A percentile compares a stretch with the other conserved stretches of the same genome.
These are phyloP conservation scores for Trachymyrmex septentrionalis DNA, from an alignment of 1,140 invertebrate species.

Conservation along the genomic window DNA sequence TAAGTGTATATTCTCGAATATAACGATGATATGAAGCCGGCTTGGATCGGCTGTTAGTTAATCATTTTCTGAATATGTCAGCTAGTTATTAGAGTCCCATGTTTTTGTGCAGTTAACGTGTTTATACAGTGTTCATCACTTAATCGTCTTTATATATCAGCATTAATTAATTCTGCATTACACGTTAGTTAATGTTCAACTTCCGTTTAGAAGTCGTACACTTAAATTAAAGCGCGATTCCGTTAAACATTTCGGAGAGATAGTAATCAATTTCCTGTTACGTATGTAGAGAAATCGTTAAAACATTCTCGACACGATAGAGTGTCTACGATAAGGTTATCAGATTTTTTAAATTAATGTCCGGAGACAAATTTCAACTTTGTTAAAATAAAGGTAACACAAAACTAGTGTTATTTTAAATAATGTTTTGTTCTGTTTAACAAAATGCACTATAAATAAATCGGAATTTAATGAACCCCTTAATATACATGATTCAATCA, in stretches of 20 bases:
- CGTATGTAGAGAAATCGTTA: not conserved
- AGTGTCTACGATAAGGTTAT: not conserved
- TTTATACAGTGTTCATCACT: not conserved
- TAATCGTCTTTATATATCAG: constrained; percentile 1
- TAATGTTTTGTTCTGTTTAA: too few relatives aligned
- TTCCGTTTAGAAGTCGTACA: not conserved
- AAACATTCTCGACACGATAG: not conserved
- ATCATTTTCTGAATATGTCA: constrained; percentile 39
- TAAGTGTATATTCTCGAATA: not conserved
- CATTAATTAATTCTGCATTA: not conserved
- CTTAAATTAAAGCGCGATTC: not conserved
- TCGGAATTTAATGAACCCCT: too few relatives aligned
- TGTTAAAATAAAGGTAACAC: too few relatives aligned
- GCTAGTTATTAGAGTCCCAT: not conserved
- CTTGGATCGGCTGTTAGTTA: constrained; percentile 16
- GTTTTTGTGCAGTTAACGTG: not conserved
- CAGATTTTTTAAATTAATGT: too few relatives aligned
- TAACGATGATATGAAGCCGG: not conserved
- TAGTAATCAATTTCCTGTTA: constrained; percentile 21
- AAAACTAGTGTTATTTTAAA: too few relatives aligned
- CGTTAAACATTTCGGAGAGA: not conserved
- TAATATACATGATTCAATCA: too few relatives aligned
- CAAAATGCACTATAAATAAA: too few relatives aligned
- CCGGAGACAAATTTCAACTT: too few relatives aligned
- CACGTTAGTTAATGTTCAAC: constrained; percentile 16